A percentile compares a stretch with the other conserved stretches of the same genome.
phyloP scores from a whole-genome alignment of 2,888 invertebrate species.

The Hydrotaea diabolus region DNA sequence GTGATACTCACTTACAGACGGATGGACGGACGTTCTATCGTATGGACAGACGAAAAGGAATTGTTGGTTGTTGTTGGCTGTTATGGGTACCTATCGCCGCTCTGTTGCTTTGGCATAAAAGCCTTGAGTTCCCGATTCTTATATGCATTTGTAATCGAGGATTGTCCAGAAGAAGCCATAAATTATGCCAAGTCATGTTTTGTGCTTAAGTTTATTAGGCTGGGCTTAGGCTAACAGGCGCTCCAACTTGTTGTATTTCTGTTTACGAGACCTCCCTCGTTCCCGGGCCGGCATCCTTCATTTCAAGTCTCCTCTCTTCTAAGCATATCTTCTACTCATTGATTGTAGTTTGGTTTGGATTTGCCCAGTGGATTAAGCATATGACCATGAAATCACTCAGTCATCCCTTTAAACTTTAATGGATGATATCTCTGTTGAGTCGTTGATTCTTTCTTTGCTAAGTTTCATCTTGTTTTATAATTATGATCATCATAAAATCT shows the following conservation, averaged over 20 bases:
- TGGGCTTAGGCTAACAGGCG: background rate
- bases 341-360: background rate
- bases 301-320: too few species aligned
- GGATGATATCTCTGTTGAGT: background rate
- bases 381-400: background rate
- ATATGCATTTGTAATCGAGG: slow-evolving; percentile 20
- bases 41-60: background rate
- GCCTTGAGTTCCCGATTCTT: slow-evolving; percentile 16
- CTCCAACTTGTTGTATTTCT: background rate
- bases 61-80: background rate
- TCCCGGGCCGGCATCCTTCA: too few species aligned
- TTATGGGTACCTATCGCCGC: background rate
- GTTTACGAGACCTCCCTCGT: background rate
- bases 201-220: slow-evolving; percentile 48
- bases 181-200: slow-evolving; percentile 68
- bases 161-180: slow-evolving; percentile 61
- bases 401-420: background rate
- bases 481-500: slow-evolving; percentile 24
- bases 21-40: background rate
- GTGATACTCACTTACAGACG: background rate
- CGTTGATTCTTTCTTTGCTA: background rate
- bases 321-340: background rate
- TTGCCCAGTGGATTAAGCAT: background rate
- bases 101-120: background rate
- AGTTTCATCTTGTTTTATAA: slow-evolving; percentile 19